Conservation (phyloP, 2,888 invertebrate species). For the Agrenia bidenticulata region DNA sequence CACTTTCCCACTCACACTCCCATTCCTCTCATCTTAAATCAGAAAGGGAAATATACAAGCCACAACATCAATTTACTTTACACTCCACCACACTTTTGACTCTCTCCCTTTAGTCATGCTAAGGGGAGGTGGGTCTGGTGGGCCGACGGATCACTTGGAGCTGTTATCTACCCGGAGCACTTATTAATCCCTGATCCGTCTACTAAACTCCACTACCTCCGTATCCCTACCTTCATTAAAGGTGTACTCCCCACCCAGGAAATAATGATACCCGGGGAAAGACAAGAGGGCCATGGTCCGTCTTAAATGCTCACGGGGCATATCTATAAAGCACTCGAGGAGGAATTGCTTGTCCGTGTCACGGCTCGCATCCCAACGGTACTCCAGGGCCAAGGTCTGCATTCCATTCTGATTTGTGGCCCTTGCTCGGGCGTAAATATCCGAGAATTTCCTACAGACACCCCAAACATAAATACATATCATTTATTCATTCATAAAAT, state of each 20-base stretch:
- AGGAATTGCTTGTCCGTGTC: conserved; percentile 43
- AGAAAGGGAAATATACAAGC: background rate
- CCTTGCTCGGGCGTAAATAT: conserved; percentile 41
- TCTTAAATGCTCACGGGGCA: conserved; percentile 27
- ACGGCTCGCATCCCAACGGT: conserved; percentile 44
- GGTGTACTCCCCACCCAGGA: conserved; percentile 38
- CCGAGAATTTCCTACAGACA: conserved; percentile 40
- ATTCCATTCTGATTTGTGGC: conserved; percentile 48
- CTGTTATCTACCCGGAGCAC: no score
- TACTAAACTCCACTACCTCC: no score
- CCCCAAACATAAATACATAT: conserved; percentile 15
- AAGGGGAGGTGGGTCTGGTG: no score
- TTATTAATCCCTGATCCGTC: no score
- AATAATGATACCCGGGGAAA: conserved; percentile 39
- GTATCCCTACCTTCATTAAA: conserved; percentile 38
- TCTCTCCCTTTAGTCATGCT: background rate
- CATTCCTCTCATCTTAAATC: conserved; percentile 16
- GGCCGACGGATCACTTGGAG: no score
- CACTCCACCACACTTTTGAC: background rate
- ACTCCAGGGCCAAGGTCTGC: conserved; percentile 39
- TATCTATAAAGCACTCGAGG: conserved; percentile 40
- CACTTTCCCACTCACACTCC: conserved; percentile 18
- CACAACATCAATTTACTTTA: conserved; percentile 13
- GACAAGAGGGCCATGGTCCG: conserved; percentile 38
- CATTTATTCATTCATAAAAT: conserved; percentile 11